Base-by-base conservation (phyloP, 2,888 invertebrate species). In the Zele albiditarsus region DNA sequence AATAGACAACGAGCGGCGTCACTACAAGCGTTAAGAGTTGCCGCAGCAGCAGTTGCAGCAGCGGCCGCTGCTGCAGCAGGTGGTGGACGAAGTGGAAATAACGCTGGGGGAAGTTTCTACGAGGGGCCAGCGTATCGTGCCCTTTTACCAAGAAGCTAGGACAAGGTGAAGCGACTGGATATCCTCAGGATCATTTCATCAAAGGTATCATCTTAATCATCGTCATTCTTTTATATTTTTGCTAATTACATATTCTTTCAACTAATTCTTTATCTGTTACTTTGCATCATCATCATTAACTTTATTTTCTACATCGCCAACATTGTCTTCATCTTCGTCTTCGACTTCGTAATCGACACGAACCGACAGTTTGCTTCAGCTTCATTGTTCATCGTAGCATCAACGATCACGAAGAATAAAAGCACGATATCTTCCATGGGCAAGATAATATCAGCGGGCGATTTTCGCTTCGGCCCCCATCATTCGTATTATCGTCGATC, bases 61-160 rank as follows among this genome's bases (percentile, higher is more conserved):
- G 86, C 87, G 28, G 84, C 85, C 72, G 70, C 65, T 6, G 74
- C 74, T 16, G 70, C 74, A 27, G 69, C 74, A 27, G 68, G 68
- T 68, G 74, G 74, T 20, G 62, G 62, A 25, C n/a, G 46, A 31
- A 62, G 53, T 31, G n/a, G 46, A 49, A 74, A 69, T 63, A 53
- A 53, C 49, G 53, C 49, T n/a, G 65, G 63, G 4, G 65, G 70
- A 4, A 70, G 74, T 57, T 74, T 74, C 33, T 74, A 74, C 20
- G 86, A 86, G 73, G 84, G 86, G 68, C 86, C 87, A 58, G 85
- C 86, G 76, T 87, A 87, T 79, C 86, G 87, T 70, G 87, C 87
- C 57, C 84, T 87, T 53, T 78, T 87, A 77, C 87, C 87, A 66
- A 87, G 87, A 81, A 87, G 87, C 81, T 87, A 87, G 82, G 79